Evolutionary conservation across 2,797 vertebrate species (phyloP), one percentile per base, ranked within the genome.

Genomic region (Alcedo quadribrachys): DNA sequence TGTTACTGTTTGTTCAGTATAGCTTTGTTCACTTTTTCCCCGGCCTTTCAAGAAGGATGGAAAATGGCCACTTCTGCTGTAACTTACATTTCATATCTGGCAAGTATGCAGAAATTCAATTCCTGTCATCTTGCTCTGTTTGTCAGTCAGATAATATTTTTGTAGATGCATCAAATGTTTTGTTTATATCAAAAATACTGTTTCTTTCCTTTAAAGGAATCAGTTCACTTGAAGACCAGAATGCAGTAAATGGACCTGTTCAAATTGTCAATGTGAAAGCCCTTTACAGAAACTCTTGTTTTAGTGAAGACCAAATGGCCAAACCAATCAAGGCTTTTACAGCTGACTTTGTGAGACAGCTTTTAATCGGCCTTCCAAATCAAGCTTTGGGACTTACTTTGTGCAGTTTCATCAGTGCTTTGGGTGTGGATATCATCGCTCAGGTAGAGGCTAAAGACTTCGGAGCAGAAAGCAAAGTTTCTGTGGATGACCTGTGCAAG

Each of bases 361-460:
- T 99, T 96, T 97, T 99, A 63, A 98, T 99, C 95, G 99, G 99
- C 42, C 98, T 99, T 55, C 99, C 99, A 15, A 99, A 99, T 68
- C 99, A 99, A 91, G 98, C 99, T 22, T 96, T 99, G 4, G 98
- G 99, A 3, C 98, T 99, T 66, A 98, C 98, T 5, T 97, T 99
- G 43, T 99, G 99, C 97, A 99, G 99, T 85, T 98, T 98, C 77
- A 98, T 99, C 88, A 99, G 99, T 2, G 98, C 98, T 15, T 97
- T 99, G 8, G 99, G 99, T 2, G 98, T 99, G 0, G 99, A 99
- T 75, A 97, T 99, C 15, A 98, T 99, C 8, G 98, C 98, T 32
- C 99, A 99, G 94, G 99, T 99, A 46, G 99, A 99, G 81, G 98
- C 98, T 3, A 99, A 99, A 96, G 99, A 99, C 97, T 99, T 99